Percentiles rank a stretch among this genome's conserved stretches.
phyloP scores from a whole-genome alignment of 2,797 vertebrate species.

The Lepilemur septentrionalis region DNA sequence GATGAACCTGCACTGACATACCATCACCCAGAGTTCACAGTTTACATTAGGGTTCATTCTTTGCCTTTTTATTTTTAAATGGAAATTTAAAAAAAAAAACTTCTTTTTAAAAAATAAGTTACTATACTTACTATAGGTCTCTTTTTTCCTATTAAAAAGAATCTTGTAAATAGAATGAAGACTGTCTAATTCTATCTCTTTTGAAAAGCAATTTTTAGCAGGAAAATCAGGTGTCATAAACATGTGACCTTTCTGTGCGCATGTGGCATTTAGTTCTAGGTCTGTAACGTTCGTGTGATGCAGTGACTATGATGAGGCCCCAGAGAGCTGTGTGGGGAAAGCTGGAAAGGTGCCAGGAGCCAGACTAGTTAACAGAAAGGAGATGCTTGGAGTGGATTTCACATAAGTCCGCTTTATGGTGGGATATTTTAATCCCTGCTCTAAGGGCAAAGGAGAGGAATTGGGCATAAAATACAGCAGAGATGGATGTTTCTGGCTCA shows the following conservation, averaged over 20 bases:
- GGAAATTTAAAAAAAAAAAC: too few relatives aligned
- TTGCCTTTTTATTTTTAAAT: background rate
- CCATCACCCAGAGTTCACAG: background rate
- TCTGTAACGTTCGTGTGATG: background rate
- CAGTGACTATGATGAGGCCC: too few relatives aligned
- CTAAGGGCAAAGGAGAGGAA: background rate
- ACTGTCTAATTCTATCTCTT: background rate
- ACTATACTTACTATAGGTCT: background rate
- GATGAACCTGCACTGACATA: background rate
- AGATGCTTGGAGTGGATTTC: background rate
- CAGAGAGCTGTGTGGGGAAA: background rate
- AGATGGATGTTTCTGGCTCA: too few relatives aligned
- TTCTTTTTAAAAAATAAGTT: background rate
- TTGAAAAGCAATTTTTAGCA: background rate
- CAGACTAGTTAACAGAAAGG: background rate
- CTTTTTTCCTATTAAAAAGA: background rate
- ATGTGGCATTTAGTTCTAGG: background rate
- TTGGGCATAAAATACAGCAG: background rate
- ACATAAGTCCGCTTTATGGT: background rate
- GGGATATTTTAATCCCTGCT: background rate
- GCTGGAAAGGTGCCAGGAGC: background rate
- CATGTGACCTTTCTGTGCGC: background rate
- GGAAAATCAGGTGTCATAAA: background rate
- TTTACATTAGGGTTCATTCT: background rate
- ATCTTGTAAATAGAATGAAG: background rate